phyloP scores from a whole-genome alignment of 2,113 vertebrate species.

The Boleophthalmus pectinirostris region DNA sequence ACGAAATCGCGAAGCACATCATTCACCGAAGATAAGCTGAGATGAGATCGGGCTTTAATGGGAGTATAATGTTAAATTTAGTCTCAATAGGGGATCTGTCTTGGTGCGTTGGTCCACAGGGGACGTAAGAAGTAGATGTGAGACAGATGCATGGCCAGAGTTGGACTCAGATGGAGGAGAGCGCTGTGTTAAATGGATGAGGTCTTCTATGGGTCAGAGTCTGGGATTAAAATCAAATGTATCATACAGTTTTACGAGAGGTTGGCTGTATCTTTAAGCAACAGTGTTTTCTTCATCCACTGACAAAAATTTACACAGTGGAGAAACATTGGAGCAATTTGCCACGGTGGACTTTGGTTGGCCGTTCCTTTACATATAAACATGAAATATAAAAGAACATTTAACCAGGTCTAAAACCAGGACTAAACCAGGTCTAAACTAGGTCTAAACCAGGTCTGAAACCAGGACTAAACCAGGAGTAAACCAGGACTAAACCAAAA shows the following conservation, averaged over 20 bases:
- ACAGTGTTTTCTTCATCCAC: too few relatives aligned
- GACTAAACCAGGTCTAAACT: too few relatives aligned
- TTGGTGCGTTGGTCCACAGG: background rate
- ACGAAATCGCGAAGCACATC: constrained; percentile 7
- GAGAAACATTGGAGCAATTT: background rate
- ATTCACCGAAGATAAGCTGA: background rate
- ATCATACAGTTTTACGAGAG: background rate
- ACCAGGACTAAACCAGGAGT: too few relatives aligned
- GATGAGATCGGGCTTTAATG: background rate
- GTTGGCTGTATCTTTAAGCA: background rate
- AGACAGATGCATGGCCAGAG: constrained; percentile 26
- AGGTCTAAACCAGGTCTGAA: too few relatives aligned
- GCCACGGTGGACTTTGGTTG: too few relatives aligned
- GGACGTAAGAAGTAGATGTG: constrained; percentile 4
- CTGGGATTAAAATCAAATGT: background rate
- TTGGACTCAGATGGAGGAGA: background rate
- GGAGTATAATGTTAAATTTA: constrained; percentile 23
- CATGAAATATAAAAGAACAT: too few relatives aligned
- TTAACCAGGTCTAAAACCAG: too few relatives aligned
- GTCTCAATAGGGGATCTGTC: constrained; percentile 11
- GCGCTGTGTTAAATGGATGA: background rate
- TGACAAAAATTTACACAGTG: too few relatives aligned
- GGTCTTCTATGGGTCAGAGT: background rate
- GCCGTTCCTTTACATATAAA: too few relatives aligned
- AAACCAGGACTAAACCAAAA: too few relatives aligned